Evolutionary conservation across 2,888 invertebrate species (phyloP).

Genomic region (Rhagium mordax): DNA sequence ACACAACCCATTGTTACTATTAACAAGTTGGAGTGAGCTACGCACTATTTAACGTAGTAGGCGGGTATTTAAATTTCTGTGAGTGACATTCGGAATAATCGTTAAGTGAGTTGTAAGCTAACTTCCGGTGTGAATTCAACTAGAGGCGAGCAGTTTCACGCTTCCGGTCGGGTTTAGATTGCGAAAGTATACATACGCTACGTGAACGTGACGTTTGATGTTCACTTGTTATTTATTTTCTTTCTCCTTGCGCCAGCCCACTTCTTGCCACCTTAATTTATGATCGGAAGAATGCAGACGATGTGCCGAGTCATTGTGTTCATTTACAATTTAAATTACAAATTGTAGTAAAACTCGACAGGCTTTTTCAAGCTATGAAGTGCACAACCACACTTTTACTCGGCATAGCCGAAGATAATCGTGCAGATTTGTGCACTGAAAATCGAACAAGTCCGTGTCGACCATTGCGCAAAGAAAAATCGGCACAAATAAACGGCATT

Average conservation of each 20-base stretch:
- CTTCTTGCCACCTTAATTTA: neutral
- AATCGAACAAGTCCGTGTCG: no score
- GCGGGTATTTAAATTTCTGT: constrained; percentile 43
- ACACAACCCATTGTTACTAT: neutral
- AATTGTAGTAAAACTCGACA: neutral
- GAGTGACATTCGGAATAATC: constrained; percentile 43
- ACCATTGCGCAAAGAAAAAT: no score
- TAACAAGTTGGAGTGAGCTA: constrained; percentile 1
- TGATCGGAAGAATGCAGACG: neutral
- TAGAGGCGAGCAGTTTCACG: constrained; percentile 25
- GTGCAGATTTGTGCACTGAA: no score
- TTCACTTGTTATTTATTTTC: constrained; percentile 16
- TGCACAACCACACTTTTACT: no score
- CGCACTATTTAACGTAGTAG: constrained; percentile 27
- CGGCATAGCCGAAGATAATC: no score
- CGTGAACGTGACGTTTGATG: constrained; percentile 38
- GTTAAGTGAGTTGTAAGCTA: constrained; percentile 35
- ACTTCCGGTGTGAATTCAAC: constrained; percentile 43
- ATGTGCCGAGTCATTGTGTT: neutral
- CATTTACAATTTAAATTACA: neutral
- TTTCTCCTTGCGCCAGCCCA: neutral
- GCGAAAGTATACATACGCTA: constrained; percentile 40
- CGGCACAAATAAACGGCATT: no score
- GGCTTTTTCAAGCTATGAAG: no score
- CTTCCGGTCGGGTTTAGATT: constrained; percentile 41